phyloP scores from a whole-genome alignment of 2,113 vertebrate species.

The Macaca nemestrina region DNA sequence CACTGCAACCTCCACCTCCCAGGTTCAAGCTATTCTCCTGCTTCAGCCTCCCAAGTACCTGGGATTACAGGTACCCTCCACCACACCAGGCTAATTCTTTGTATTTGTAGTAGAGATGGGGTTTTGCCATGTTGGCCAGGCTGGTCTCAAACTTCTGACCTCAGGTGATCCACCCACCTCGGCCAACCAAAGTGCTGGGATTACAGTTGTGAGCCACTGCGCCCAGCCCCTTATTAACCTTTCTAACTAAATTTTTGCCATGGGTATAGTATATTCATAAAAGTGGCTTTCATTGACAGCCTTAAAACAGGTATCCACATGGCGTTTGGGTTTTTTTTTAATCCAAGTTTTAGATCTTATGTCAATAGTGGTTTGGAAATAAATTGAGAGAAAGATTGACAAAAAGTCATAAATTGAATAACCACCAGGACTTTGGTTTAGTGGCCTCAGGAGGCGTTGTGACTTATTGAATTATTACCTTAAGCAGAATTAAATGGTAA shows the following conservation, averaged over 20 bases:
- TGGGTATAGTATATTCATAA: constrained; percentile 5
- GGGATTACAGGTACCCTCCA: too few relatives aligned
- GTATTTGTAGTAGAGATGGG: too few relatives aligned
- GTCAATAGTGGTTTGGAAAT: constrained; percentile 70
- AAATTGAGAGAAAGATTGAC: constrained; percentile 62
- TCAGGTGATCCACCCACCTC: too few relatives aligned
- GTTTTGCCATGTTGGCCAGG: too few relatives aligned
- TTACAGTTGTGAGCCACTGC: too few relatives aligned
- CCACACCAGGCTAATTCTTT: too few relatives aligned
- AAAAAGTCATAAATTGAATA: constrained; percentile 69
- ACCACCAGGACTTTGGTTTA: constrained; percentile 43
- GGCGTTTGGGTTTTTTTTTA: constrained; percentile 62
- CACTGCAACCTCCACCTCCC: too few relatives aligned
- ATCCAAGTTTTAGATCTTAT: constrained; percentile 68
- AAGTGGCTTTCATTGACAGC: constrained; percentile 45
- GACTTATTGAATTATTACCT: constrained; percentile 61
- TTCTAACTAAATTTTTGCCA: constrained; percentile 52
- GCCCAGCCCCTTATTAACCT: constrained; percentile 2
- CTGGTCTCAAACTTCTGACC: too few relatives aligned
- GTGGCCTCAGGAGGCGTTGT: neutral
- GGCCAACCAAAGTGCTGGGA: too few relatives aligned
- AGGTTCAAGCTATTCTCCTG: too few relatives aligned
- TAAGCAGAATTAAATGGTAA: constrained; percentile 56
- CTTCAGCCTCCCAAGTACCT: too few relatives aligned
- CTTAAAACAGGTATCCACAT: constrained; percentile 60